A percentile compares a stretch with the other conserved stretches of the same genome.
phyloP scores from a whole-genome alignment of 1,140 invertebrate species.

The Philaenus spumarius region DNA sequence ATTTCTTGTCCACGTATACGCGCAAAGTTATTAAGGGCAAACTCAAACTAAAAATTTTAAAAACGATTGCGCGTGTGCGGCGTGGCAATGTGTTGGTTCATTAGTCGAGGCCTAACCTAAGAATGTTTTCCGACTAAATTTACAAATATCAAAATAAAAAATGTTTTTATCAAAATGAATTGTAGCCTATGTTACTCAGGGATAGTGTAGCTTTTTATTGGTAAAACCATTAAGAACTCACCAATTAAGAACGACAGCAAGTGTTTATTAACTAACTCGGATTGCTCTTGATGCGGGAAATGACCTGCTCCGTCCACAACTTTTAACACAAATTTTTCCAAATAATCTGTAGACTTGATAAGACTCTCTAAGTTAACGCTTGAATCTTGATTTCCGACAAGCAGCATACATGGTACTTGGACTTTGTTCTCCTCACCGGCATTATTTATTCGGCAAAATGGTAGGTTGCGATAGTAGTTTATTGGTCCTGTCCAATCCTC shows the following conservation, averaged over 20 bases:
- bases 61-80: too few relatives aligned
- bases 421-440: conserved; percentile 35
- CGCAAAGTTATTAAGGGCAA: too few relatives aligned
- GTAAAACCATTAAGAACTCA: too few relatives aligned
- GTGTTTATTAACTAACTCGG: conserved; percentile 56
- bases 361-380: conserved; percentile 52
- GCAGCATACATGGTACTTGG: conserved; percentile 53
- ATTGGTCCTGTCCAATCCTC: conserved; percentile 71
- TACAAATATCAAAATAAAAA: too few relatives aligned
- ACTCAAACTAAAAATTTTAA: too few relatives aligned
- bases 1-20: too few relatives aligned
- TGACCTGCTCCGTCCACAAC: conserved; percentile 59
- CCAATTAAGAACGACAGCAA: conserved; percentile 55
- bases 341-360: conserved; percentile 56
- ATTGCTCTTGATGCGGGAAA: conserved; percentile 69
- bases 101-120: too few relatives aligned
- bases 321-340: conserved; percentile 56
- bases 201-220: too few relatives aligned
- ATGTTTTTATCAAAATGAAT: too few relatives aligned
- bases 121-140: too few relatives aligned
- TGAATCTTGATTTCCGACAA: conserved; percentile 57
- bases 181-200: too few relatives aligned
- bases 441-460: conserved; percentile 41
- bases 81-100: too few relatives aligned
- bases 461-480: conserved; percentile 63